Evolutionary conservation across 35 echinoderm and acorn worm genomes (phyloP).

Genomic region (Apostichopus japonicus): DNA sequence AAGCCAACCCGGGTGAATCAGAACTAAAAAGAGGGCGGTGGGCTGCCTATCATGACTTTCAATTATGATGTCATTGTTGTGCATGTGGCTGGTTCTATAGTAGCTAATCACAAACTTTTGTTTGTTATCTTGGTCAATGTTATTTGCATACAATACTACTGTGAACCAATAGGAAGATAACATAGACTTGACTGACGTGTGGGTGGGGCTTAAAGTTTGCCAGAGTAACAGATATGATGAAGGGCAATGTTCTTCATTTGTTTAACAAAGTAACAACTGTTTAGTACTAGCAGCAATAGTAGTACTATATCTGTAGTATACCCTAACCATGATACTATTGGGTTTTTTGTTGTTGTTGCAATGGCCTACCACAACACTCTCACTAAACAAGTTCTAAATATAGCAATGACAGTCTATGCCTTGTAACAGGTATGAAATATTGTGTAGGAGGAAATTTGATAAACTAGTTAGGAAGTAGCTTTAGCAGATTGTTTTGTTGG

Average conservation of each 20-base stretch:
- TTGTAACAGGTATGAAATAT: neutral
- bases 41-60: neutral
- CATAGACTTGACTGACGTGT: conserved; percentile 8
- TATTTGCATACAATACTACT: conserved; percentile 51
- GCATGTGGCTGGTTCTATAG: conserved; percentile 11
- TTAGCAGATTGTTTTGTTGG: neutral
- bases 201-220: conserved; percentile 19
- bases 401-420: neutral
- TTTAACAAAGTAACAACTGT: no score
- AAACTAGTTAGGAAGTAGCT: neutral
- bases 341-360: no score
- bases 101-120: conserved; percentile 27
- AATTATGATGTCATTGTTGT: conserved; percentile 19
- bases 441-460: neutral
- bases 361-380: neutral
- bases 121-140: neutral
- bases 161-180: neutral
- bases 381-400: neutral
- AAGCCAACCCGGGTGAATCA: neutral
- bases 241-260: neutral
- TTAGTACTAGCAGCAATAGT: no score
- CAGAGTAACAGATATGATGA: neutral
- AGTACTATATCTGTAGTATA: no score
- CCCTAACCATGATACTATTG: no score
- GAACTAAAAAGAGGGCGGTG: neutral